Percentiles rank a stretch among this genome's conserved stretches.
phyloP scores from a whole-genome alignment of 2,797 vertebrate genomes.

The Tympanoctomys barrerae region DNA sequence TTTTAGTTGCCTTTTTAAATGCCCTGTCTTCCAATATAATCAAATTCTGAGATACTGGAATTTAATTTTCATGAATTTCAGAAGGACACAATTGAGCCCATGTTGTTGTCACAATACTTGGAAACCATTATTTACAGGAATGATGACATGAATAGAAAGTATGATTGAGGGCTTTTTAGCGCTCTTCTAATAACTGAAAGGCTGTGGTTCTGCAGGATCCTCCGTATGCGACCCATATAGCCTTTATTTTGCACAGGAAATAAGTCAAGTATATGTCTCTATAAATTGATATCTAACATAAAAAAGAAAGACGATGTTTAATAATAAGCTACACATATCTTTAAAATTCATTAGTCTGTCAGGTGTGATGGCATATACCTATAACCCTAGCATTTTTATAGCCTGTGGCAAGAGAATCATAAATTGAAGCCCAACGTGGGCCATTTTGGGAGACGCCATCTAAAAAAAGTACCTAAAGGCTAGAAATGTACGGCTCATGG shows the following conservation, averaged over 20 bases:
- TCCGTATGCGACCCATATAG: neutral
- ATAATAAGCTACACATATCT: neutral
- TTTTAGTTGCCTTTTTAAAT: neutral
- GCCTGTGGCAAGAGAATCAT: neutral
- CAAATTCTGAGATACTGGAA: neutral
- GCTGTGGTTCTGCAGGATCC: neutral
- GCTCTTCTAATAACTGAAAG: conserved; percentile 24
- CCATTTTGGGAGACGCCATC: neutral
- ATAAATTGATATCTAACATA: neutral
- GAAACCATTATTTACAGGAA: conserved; percentile 46
- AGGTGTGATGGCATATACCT: neutral
- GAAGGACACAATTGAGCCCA: neutral
- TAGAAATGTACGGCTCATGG: neutral
- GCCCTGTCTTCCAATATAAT: neutral
- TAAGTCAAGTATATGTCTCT: neutral
- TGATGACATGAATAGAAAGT: conserved; percentile 11
- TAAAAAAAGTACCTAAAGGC: neutral
- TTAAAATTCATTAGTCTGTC: neutral
- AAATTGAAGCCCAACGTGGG: neutral
- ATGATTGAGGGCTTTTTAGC: neutral
- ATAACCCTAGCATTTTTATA: neutral
- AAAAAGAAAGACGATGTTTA: neutral
- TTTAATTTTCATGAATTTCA: neutral
- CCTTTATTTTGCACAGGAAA: neutral
- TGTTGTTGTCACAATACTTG: neutral